phyloP scores from a whole-genome alignment of 1,140 invertebrate genomes.

The Hormaphis cornu region DNA sequence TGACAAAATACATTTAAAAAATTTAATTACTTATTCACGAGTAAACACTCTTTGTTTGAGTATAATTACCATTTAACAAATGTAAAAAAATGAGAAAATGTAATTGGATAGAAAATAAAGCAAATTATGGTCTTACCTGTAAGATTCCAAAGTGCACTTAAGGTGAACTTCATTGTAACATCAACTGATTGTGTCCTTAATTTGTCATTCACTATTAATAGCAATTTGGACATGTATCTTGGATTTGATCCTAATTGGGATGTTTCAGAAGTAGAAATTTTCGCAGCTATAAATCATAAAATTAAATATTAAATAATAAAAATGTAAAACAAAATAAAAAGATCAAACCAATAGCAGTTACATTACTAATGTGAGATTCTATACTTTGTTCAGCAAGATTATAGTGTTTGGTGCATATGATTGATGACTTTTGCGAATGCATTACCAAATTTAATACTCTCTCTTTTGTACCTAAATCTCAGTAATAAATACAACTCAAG shows the following conservation, averaged over 20 bases:
- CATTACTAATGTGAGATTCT: not conserved
- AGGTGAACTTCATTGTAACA: conserved; percentile 70
- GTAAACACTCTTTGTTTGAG: too few relatives aligned
- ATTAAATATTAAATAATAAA: conserved; percentile 35
- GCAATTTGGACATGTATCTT: conserved; percentile 63
- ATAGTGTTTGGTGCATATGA: not conserved
- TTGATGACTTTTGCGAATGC: too few relatives aligned
- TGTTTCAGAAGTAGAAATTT: conserved; percentile 67
- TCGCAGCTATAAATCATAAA: conserved; percentile 44
- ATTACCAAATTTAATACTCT: too few relatives aligned
- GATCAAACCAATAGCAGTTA: not conserved
- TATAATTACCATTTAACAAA: too few relatives aligned
- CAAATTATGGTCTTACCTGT: conserved; percentile 48
- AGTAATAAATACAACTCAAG: too few relatives aligned
- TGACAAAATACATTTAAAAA: too few relatives aligned
- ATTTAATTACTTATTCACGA: too few relatives aligned
- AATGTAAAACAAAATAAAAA: conserved; percentile 1
- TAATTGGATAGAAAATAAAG: too few relatives aligned
- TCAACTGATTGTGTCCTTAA: conserved; percentile 53
- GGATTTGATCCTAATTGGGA: conserved; percentile 59
- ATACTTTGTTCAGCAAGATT: too few relatives aligned
- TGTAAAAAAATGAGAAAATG: too few relatives aligned
- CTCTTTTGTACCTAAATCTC: too few relatives aligned
- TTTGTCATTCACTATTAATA: conserved; percentile 58
- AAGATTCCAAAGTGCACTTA: conserved; percentile 75